Evolutionary conservation across 2,797 vertebrate genomes (phyloP).

Genomic region (Lateolabrax maculatus): DNA sequence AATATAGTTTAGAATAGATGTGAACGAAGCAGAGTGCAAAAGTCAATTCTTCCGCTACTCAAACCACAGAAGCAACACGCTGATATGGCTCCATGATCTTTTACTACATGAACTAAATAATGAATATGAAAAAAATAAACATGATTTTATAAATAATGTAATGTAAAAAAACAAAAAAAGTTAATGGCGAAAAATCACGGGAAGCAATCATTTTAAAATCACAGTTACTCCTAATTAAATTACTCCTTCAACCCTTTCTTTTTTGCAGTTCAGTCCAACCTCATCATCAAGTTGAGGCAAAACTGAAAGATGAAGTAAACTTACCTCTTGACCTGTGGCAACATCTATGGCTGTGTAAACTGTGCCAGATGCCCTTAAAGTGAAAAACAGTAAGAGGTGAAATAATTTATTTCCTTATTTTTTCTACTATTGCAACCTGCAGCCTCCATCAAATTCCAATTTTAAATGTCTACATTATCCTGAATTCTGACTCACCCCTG

Average conservation of each 20-base stretch:
- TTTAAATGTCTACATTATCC: not conserved
- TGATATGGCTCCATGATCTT: not conserved
- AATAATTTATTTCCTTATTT: not conserved
- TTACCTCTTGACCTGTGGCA: constrained; percentile 96
- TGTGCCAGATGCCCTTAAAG: constrained; percentile 95
- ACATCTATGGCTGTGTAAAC: constrained; percentile 98
- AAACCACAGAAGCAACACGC: not conserved
- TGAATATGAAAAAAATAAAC: no score
- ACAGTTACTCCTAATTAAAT: not conserved
- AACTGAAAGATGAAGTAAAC: not conserved
- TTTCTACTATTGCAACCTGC: not conserved
- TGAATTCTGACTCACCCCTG: constrained; percentile 91
- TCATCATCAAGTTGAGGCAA: not conserved
- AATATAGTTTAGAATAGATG: not conserved
- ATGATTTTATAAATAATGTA: no score
- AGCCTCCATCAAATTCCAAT: not conserved
- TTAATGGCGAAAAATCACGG: not conserved
- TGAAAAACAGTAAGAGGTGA: not conserved
- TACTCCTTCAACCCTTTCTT: no score
- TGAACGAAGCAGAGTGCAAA: not conserved
- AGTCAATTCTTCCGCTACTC: not conserved
- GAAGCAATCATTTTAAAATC: not conserved
- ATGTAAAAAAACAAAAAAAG: no score
- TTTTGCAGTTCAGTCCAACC: not conserved
- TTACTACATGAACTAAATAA: not conserved